phyloP scores from a whole-genome alignment of 2,888 invertebrate genomes.

The Pammene aurita region DNA sequence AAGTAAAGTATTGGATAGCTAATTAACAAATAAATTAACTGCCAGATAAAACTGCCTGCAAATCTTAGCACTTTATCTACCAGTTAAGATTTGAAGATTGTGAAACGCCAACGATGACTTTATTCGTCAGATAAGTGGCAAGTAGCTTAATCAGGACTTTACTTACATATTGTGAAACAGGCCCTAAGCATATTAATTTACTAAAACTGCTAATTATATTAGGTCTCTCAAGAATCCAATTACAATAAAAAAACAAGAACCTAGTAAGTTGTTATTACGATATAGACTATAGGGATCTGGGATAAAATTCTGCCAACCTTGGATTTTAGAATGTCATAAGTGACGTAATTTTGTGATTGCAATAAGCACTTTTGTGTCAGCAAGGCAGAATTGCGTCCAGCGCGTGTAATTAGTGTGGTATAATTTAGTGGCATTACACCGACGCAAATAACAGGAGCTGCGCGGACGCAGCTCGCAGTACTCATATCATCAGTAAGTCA shows the following conservation, averaged over 20 bases:
- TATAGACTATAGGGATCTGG: slow-evolving; percentile 24
- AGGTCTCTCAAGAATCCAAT: slow-evolving; percentile 13
- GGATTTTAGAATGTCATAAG: slow-evolving; percentile 7
- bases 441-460: slow-evolving; percentile 75
- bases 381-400: slow-evolving; percentile 30
- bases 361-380: neutral
- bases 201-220: slow-evolving; percentile 16
- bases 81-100: no score
- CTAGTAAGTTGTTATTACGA: slow-evolving; percentile 25
- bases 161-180: no score
- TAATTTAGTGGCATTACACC: slow-evolving; percentile 76
- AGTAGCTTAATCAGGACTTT: no score
- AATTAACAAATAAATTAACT: no score
- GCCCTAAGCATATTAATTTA: neutral
- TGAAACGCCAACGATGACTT: no score
- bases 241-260: slow-evolving; percentile 16
- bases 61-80: no score
- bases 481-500: slow-evolving; percentile 10
- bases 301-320: neutral
- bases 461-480: slow-evolving; percentile 58
- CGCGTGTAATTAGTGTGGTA: slow-evolving; percentile 50
- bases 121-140: no score
- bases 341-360: neutral
- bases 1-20: no score
- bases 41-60: no score